Base-by-base conservation (phyloP, 2,888 invertebrate species). In the Synergus umbraculus region DNA sequence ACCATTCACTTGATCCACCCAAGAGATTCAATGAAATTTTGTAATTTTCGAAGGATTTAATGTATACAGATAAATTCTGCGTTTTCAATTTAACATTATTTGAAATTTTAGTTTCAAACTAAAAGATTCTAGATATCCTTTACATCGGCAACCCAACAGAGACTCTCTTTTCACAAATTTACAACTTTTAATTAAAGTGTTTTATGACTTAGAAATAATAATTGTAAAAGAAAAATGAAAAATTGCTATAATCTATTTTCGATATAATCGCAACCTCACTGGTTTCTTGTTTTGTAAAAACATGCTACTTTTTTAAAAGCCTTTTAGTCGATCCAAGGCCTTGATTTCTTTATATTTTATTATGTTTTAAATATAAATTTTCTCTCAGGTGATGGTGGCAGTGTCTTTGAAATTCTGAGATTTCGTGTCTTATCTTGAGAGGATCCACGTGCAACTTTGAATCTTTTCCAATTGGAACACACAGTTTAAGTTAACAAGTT, bases 391-490 rank as follows among this genome's bases (percentile, higher is more conserved):
- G n/a, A 15, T 37, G 46, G 15, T 44, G 12, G 15, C 15, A 22
- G 22, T 44, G 7, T 43, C 18, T 18, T 46, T 29, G 46, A 15
- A 69, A 46, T 69, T 69, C 29, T 49, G 29, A 46, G 49, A 46
- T 69, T 69, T 46, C 5, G 46, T 29, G 29, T 37, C 73, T 37
- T 54, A 73, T 54, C 37, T 73, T 73, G 37, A 73, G 73, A 49
- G 73, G 37, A n/a, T 73, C 49, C 73, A 29, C 73, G 73, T 54
- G 37, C 41, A 73, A 37, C 49, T 54, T 73, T 73, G 73, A 73
- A 73, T 54, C 73, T 54, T 73, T 73, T 73, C 73, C 73, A 73
- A 73, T 73, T 73, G 54, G 54, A 54, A 54, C 73, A 73, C 73
- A 49, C 18, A 43, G 43, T 43, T 66, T 66, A 18, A 66, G 29